Percentiles rank a stretch among this genome's conserved stretches.
These are phyloP conservation scores for Platyrinchus mystaceus DNA, from an alignment of 2,797 vertebrate genomes.

Conservation along the genomic window DNA sequence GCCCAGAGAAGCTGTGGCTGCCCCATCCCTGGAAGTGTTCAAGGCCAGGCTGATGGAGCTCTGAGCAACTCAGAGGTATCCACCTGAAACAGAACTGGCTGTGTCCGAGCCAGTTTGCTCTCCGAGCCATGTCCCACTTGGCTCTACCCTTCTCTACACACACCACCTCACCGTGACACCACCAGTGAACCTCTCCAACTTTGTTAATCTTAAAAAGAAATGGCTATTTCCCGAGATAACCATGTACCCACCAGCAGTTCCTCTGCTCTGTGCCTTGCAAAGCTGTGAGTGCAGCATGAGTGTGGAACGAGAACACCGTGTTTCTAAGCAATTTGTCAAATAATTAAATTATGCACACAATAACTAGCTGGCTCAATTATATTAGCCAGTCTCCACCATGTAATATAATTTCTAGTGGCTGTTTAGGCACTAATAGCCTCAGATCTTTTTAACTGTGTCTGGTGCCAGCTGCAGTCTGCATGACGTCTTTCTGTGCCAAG, in stretches of 20 bases:
- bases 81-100: not conserved
- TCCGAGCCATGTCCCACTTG: not conserved
- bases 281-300: not conserved
- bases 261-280: not conserved
- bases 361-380: slow-evolving; percentile 69
- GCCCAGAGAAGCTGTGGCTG: not conserved
- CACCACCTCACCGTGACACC: not conserved
- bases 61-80: not conserved
- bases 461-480: slow-evolving; percentile 51
- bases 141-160: not conserved
- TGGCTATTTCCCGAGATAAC: not conserved
- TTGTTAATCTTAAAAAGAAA: not conserved
- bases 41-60: not conserved
- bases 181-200: not conserved
- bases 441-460: slow-evolving; percentile 59
- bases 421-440: slow-evolving; percentile 66
- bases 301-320: slow-evolving; percentile 35
- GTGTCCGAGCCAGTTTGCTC: not conserved
- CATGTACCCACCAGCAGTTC: not conserved
- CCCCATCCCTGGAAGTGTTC: not conserved
- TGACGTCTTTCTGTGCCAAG: slow-evolving; percentile 51
- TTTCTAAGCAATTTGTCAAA: slow-evolving; percentile 70
- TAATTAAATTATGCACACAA: slow-evolving; percentile 70
- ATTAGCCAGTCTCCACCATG: slow-evolving; percentile 66
- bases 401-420: slow-evolving; percentile 68